phyloP scores from a whole-genome alignment of 1,140 invertebrate genomes.

The Tetramorium simillimum region DNA sequence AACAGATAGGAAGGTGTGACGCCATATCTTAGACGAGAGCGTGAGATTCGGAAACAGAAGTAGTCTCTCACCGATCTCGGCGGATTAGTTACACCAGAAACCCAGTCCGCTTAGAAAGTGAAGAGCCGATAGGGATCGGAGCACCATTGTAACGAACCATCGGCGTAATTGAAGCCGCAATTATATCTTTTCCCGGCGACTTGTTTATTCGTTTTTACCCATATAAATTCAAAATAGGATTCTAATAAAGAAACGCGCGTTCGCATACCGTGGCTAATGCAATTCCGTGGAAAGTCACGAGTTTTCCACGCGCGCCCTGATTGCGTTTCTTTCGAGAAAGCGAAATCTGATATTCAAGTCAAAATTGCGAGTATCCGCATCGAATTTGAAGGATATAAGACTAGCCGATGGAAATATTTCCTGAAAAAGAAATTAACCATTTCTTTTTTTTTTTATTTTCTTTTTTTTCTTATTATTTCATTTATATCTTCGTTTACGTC shows the following conservation, averaged over 20 bases:
- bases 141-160: conserved; percentile 48
- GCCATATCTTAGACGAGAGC: conserved; percentile 62
- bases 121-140: conserved; percentile 64
- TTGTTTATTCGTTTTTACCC: conserved; percentile 57
- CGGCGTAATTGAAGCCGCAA: conserved; percentile 67
- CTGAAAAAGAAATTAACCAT: neutral
- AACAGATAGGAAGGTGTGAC: conserved; percentile 38
- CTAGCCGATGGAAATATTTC: neutral
- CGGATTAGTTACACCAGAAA: conserved; percentile 64
- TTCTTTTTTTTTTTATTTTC: too few relatives aligned
- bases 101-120: conserved; percentile 63
- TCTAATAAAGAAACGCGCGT: conserved; percentile 63
- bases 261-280: conserved; percentile 40
- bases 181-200: conserved; percentile 48
- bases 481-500: neutral
- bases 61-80: conserved; percentile 48
- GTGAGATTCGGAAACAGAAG: conserved; percentile 63
- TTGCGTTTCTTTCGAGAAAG: conserved; percentile 55
- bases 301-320: conserved; percentile 57
- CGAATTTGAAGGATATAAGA: neutral
- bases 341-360: neutral
- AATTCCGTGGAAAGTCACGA: conserved; percentile 58
- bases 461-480: neutral
- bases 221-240: conserved; percentile 60
- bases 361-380: neutral